Conservation (phyloP, 2,888 invertebrate genomes). For the Dexiosoma caninum region DNA sequence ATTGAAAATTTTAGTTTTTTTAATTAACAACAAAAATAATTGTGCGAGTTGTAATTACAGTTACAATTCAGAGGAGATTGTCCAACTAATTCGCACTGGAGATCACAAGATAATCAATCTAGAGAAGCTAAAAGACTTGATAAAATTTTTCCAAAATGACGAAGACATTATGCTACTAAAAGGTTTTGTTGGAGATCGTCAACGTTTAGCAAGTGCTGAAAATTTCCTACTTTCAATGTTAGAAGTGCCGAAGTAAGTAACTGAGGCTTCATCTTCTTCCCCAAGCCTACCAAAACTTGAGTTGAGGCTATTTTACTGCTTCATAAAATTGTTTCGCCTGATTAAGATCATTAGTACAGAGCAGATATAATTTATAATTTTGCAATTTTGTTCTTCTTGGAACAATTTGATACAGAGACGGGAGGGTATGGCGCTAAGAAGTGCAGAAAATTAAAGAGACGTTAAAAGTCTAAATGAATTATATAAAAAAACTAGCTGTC, state of each 20-base stretch:
- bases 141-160: slow-evolving; percentile 94
- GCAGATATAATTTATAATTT: no score
- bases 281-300: no score
- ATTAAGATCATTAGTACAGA: no score
- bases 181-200: slow-evolving; percentile 90
- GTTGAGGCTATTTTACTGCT: no score
- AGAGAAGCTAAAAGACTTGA: slow-evolving; percentile 92
- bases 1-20: background rate
- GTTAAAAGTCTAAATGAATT: no score
- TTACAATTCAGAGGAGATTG: slow-evolving; percentile 90
- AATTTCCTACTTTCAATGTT: slow-evolving; percentile 94
- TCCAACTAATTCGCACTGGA: slow-evolving; percentile 89
- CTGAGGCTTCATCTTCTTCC: no score
- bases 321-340: no score
- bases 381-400: no score
- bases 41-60: background rate
- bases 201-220: slow-evolving; percentile 93
- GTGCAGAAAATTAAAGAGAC: no score
- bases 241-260: slow-evolving; percentile 88
- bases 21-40: background rate
- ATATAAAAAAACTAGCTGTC: no score
- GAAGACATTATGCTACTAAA: slow-evolving; percentile 95
- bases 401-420: no score
- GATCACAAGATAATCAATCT: slow-evolving; percentile 92
- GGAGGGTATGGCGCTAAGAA: no score